A percentile compares a stretch with the other conserved stretches of the same genome.
Conservation (phyloP, 2,113 vertebrate genomes). For the Albula glossodonta region DNA sequence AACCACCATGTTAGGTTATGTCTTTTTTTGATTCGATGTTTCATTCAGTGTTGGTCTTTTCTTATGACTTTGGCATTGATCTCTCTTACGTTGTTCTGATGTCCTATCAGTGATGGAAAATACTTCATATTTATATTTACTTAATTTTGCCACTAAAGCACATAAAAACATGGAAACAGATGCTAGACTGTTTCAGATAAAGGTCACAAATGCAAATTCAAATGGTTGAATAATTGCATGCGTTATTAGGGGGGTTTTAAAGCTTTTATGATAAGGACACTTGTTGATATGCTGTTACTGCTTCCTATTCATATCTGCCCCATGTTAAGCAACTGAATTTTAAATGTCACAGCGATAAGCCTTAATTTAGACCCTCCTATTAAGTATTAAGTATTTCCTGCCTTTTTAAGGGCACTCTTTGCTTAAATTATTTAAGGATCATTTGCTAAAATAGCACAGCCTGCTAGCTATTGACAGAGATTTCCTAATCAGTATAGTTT, state of each 20-base stretch:
- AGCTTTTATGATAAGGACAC: constrained; percentile 33
- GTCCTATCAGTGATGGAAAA: too few species aligned
- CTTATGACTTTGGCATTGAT: too few species aligned
- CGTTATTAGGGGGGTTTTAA: constrained; percentile 29
- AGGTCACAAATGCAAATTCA: background rate
- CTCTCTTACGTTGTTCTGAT: too few species aligned
- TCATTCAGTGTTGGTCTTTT: too few species aligned
- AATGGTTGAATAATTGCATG: constrained; percentile 26
- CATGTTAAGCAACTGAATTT: constrained; percentile 31
- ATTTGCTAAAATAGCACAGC: constrained; percentile 40
- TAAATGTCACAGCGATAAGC: constrained; percentile 48
- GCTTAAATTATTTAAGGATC: constrained; percentile 34
- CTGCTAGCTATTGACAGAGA: constrained; percentile 42
- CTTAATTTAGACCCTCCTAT: constrained; percentile 31
- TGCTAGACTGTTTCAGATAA: background rate
- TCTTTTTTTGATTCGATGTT: too few species aligned
- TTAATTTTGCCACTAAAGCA: background rate
- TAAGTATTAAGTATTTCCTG: constrained; percentile 31
- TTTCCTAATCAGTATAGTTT: constrained; percentile 44
- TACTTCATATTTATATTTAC: too few species aligned
- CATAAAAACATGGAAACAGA: background rate
- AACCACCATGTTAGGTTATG: too few species aligned
- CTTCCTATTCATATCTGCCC: constrained; percentile 34
- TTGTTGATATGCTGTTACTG: constrained; percentile 42
- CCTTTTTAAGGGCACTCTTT: constrained; percentile 23